These are phyloP conservation scores for Coregonus ussuriensis DNA, from an alignment of 2,797 vertebrate genomes.

Conservation along the genomic window DNA sequence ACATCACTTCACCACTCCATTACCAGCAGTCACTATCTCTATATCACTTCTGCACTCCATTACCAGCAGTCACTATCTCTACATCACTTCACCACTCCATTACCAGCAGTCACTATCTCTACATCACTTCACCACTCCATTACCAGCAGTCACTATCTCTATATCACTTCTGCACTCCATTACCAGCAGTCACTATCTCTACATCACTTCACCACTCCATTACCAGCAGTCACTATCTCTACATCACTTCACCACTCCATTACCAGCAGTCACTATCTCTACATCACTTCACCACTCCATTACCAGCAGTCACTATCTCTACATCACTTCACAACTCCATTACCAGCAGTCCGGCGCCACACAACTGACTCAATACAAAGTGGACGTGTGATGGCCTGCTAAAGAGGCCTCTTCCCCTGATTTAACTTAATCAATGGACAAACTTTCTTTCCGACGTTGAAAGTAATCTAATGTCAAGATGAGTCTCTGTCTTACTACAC, in stretches of 20 bases:
- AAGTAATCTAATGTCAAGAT: no score
- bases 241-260: no score
- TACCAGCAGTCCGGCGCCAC: neutral
- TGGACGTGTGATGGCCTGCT: neutral
- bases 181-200: neutral
- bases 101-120: neutral
- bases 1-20: no score
- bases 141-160: no score
- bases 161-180: neutral
- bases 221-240: no score
- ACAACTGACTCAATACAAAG: constrained; percentile 1
- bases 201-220: neutral
- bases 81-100: neutral
- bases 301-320: no score
- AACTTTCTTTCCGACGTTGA: neutral
- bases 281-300: no score
- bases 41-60: neutral
- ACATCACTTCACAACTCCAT: no score
- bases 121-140: neutral
- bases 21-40: neutral
- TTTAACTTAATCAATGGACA: neutral
- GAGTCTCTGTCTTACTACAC: no score
- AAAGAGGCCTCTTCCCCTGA: neutral
- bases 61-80: neutral
- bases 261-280: no score